Conservation (phyloP, 1,140 invertebrate genomes). For the Drosophila guanche region DNA sequence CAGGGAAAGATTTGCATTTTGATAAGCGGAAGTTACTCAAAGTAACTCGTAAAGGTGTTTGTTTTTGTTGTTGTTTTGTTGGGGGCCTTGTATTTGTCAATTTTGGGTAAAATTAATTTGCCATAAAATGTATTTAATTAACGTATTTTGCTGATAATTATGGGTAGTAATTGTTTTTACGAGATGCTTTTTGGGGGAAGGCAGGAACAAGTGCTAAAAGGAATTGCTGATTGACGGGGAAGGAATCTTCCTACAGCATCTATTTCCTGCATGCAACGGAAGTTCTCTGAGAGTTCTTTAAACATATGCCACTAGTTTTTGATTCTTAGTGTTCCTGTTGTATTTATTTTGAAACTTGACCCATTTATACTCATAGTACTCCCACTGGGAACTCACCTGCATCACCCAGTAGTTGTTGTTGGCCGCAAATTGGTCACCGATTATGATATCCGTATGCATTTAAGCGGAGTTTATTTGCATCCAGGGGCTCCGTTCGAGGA, state of each 20-base stretch:
- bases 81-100: slow-evolving; percentile 17
- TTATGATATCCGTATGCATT: slow-evolving; percentile 84
- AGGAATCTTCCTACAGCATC: no score
- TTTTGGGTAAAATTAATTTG: slow-evolving; percentile 54
- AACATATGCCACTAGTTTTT: no score
- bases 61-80: slow-evolving; percentile 14
- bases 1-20: slow-evolving; percentile 56
- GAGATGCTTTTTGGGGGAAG: neutral
- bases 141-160: slow-evolving; percentile 66
- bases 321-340: no score
- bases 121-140: slow-evolving; percentile 61
- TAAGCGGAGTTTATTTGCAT: slow-evolving; percentile 71
- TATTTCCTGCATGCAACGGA: no score
- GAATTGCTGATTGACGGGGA: no score
- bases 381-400: slow-evolving; percentile 66
- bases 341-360: neutral
- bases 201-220: slow-evolving; percentile 13
- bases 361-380: neutral
- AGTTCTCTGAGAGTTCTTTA: no score
- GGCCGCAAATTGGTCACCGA: slow-evolving; percentile 83
- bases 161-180: slow-evolving; percentile 50
- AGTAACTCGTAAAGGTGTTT: slow-evolving; percentile 10
- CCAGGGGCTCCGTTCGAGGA: slow-evolving; percentile 49
- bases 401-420: slow-evolving; percentile 83
- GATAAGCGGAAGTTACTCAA: slow-evolving; percentile 71